These are phyloP conservation scores for Pristionchus arcanus DNA, from an alignment of 2,888 invertebrate species.

Conservation along the genomic window DNA sequence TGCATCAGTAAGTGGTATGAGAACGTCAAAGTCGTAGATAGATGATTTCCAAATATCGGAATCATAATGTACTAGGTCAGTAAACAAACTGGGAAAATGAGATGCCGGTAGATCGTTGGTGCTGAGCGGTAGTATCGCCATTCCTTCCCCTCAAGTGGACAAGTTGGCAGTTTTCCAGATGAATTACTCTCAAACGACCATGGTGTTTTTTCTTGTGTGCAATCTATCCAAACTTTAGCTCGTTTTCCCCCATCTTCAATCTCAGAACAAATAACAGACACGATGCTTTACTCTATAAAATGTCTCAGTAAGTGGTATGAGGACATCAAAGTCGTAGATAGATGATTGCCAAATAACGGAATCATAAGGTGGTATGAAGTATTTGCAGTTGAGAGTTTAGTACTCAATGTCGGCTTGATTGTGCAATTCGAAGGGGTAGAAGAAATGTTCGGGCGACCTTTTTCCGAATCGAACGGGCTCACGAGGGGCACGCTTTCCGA, in stretches of 20 bases:
- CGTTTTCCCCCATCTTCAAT: background rate
- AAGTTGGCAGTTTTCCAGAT: background rate
- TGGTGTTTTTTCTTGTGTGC: too few relatives aligned
- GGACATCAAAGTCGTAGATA: background rate
- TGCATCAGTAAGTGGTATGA: background rate
- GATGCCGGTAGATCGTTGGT: background rate
- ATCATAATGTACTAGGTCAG: too few relatives aligned
- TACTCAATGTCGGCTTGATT: background rate
- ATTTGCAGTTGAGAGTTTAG: background rate
- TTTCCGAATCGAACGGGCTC: conserved; percentile 77
- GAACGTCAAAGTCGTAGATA: background rate
- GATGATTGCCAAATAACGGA: background rate
- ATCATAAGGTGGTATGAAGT: background rate
- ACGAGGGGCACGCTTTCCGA: conserved; percentile 77
- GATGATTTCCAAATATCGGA: too few relatives aligned
- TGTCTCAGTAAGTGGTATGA: background rate
- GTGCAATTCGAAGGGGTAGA: conserved; percentile 11
- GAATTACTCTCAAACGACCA: background rate
- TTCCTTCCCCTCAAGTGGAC: background rate
- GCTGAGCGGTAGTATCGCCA: background rate
- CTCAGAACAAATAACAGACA: background rate
- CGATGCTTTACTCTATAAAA: conserved; percentile 48
- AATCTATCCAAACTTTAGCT: conserved; percentile 2
- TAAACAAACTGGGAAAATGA: background rate
- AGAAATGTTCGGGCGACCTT: conserved; percentile 35